Evolutionary conservation across 2,888 invertebrate species (phyloP), one percentile per base, ranked within the genome.

Genomic region (Drosophila mimetica): DNA sequence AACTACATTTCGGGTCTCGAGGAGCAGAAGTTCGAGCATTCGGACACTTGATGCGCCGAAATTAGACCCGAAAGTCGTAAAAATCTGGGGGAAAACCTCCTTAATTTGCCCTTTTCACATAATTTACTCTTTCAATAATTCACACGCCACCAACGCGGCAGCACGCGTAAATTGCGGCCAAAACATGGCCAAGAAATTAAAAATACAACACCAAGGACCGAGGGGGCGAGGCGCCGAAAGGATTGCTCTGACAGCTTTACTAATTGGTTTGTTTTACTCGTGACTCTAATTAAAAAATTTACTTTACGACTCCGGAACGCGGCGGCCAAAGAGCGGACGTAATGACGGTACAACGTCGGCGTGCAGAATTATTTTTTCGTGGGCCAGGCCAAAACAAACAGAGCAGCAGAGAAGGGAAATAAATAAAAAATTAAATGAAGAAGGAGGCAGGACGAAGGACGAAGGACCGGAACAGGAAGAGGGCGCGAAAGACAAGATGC

Each of bases 221-320:
- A 14, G 36, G 57, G 39, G 47, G 42, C n/a, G n/a, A n/a, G 30
- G 60, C 59, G 30, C 16, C 20, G 67, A 81, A 85, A 74, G 82
- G 85, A 84, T 84, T 86, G 73, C 82, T 77, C 82, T 76, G 84
- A 86, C 86, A 84, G 84, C 72, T 72, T 71, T 71, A 81, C 85
- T 85, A 85, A 85, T 85, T 85, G 85, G 82, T 86, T 85, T 86
- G 84, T 80, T 85, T 86, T 84, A 75, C 85, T 86, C 80, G 77
- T 74, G 86, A 86, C 86, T 84, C 85, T 85, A 86, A 85, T 85
- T 85, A 86, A 86, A 86, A 85, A 85, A 85, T 84, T 79, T 83
- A 85, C 76, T 84, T 84, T 84, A 85, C 77, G 86, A 81, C 83
- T 81, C 79, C 70, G 65, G 67, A 71, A 69, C 73, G 71, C 64